These are phyloP conservation scores for Chloroceryle inda DNA, from an alignment of 2,797 vertebrate species.

Conservation along the genomic window DNA sequence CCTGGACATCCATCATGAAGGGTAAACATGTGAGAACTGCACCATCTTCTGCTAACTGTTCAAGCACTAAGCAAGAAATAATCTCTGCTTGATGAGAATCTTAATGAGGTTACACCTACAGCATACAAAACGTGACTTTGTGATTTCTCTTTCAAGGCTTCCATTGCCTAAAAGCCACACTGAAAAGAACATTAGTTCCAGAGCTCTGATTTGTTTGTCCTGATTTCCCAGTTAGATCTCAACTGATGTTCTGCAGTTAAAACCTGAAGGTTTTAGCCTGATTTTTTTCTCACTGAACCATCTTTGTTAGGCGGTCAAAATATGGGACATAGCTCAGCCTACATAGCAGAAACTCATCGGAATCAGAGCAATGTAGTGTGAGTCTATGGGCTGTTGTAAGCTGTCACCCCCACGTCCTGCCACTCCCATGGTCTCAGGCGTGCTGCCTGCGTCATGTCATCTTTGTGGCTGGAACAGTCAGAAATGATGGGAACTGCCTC, in stretches of 20 bases:
- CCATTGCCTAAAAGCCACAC: background rate
- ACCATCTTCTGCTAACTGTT: background rate
- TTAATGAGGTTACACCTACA: background rate
- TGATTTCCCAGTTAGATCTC: background rate
- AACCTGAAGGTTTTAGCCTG: background rate
- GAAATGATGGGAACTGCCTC: background rate
- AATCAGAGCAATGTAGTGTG: background rate
- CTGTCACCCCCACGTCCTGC: background rate
- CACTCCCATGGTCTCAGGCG: rapidly evolving
- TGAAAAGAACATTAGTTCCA: background rate
- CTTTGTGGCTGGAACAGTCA: background rate
- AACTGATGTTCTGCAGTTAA: background rate
- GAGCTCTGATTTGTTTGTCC: background rate
- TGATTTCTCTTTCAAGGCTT: background rate
- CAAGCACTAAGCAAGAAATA: background rate
- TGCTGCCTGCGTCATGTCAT: background rate
- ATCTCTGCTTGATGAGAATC: background rate
- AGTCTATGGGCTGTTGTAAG: background rate
- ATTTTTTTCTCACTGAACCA: background rate
- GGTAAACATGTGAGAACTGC: background rate
- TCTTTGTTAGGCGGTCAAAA: background rate
- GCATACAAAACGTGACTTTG: background rate
- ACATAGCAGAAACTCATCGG: background rate
- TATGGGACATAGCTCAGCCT: background rate
- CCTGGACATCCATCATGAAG: background rate